A percentile compares a stretch with the other conserved stretches of the same genome.
phyloP scores from a whole-genome alignment of 2,113 vertebrate genomes.

The Macquaria australasica region DNA sequence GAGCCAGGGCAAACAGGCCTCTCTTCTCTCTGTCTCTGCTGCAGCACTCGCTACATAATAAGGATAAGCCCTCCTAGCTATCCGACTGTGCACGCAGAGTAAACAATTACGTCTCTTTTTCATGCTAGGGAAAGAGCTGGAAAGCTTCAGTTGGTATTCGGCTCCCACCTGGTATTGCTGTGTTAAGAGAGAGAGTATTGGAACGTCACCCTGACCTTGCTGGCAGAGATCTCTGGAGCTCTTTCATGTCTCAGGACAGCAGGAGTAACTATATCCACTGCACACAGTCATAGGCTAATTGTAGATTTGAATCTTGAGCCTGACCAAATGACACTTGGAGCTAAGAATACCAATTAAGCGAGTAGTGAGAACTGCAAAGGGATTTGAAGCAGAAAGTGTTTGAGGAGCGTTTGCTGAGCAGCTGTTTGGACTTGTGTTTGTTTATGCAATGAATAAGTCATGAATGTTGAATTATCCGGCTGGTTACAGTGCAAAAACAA shows the following conservation, averaged over 20 bases:
- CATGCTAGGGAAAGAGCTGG: conserved; percentile 50
- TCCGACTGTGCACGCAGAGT: conserved; percentile 61
- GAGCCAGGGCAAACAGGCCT: conserved; percentile 67
- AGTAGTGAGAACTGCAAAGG: conserved; percentile 7
- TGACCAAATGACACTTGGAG: conserved; percentile 61
- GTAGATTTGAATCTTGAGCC: conserved; percentile 66
- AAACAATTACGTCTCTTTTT: conserved; percentile 77
- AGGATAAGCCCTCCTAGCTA: conserved; percentile 67
- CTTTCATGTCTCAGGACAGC: conserved; percentile 54
- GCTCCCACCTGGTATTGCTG: conserved; percentile 52
- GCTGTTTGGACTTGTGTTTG: conserved; percentile 68
- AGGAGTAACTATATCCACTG: conserved; percentile 31
- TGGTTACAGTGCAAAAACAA: conserved; percentile 34
- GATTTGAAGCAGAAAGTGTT: conserved; percentile 29
- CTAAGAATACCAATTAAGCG: conserved; percentile 67
- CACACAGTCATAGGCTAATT: conserved; percentile 70
- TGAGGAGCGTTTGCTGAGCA: conserved; percentile 47
- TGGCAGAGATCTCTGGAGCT: conserved; percentile 40
- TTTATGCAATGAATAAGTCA: conserved; percentile 73
- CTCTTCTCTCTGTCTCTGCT: conserved; percentile 60
- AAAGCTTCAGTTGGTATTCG: conserved; percentile 50
- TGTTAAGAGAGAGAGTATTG: conserved; percentile 15
- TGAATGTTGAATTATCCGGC: conserved; percentile 53
- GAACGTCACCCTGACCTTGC: conserved; percentile 60
- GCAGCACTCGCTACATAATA: conserved; percentile 64